phyloP scores from a whole-genome alignment of 1,140 invertebrate genomes.

The Eriosoma lanigerum region DNA sequence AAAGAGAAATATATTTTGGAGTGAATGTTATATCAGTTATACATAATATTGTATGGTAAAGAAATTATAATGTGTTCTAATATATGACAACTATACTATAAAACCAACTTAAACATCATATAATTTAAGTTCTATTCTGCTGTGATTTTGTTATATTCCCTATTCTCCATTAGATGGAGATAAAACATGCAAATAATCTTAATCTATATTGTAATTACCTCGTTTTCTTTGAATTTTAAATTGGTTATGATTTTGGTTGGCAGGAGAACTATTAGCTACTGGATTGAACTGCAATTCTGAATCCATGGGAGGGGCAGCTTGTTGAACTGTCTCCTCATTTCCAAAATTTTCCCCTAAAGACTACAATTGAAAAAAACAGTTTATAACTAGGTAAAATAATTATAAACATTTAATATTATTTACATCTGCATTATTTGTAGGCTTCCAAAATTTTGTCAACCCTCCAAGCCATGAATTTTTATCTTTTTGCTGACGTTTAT shows the following conservation, averaged over 20 bases:
- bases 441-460: constrained; percentile 44
- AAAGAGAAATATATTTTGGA: too few species aligned
- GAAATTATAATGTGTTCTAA: too few species aligned
- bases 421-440: constrained; percentile 39
- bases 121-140: too few species aligned
- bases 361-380: constrained; percentile 2
- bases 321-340: constrained; percentile 5
- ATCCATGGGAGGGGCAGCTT: constrained; percentile 40
- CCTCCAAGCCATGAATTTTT: constrained; percentile 46
- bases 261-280: constrained; percentile 43
- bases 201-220: constrained; percentile 1
- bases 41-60: too few species aligned
- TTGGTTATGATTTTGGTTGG: constrained; percentile 41
- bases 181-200: too few species aligned
- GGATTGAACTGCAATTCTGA: constrained; percentile 43
- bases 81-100: too few species aligned
- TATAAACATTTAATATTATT: background rate
- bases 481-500: constrained; percentile 34
- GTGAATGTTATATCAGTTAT: too few species aligned
- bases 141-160: too few species aligned
- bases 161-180: too few species aligned
- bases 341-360: constrained; percentile 12
- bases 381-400: background rate
- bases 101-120: too few species aligned
- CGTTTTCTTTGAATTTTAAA: constrained; percentile 48